Conservation (phyloP, 1,140 invertebrate species). For the Epicauta chinensis region DNA sequence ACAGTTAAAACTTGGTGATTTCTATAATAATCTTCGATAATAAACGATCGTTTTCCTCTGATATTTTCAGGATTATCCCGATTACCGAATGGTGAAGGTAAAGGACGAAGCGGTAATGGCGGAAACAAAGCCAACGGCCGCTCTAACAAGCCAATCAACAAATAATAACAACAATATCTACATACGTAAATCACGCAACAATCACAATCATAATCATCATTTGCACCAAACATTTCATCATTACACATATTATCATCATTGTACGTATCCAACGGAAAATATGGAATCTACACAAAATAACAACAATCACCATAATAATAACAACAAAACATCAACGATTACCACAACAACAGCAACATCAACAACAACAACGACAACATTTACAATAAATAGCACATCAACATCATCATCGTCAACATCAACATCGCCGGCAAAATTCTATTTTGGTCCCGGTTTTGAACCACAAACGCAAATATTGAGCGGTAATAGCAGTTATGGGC, state of each 20-base stretch:
- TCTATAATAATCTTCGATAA: too few species aligned
- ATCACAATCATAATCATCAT: constrained; percentile 31
- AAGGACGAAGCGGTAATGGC: constrained; percentile 37
- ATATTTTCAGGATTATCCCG: too few species aligned
- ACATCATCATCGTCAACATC: constrained; percentile 3
- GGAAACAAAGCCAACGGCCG: constrained; percentile 25
- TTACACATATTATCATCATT: constrained; percentile 41
- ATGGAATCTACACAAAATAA: constrained; percentile 6
- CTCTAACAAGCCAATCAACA: constrained; percentile 18
- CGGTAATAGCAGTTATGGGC: constrained; percentile 17
- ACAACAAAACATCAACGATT: too few species aligned
- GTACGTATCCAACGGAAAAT: constrained; percentile 35
- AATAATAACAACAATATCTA: constrained; percentile 14
- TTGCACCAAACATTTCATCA: constrained; percentile 35
- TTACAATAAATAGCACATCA: constrained; percentile 22
- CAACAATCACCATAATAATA: too few species aligned
- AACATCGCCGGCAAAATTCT: constrained; percentile 42
- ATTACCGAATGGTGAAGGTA: constrained; percentile 39
- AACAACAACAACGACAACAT: constrained; percentile 2
- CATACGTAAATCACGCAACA: constrained; percentile 15
- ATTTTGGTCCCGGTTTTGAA: constrained; percentile 48
- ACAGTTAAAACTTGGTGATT: constrained; percentile 2
- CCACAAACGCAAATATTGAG: constrained; percentile 39
- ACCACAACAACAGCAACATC: constrained; percentile 14
- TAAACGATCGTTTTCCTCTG: too few species aligned